Percentiles rank a stretch among this genome's conserved stretches.
Evolutionary conservation across 2,888 invertebrate species (phyloP).

Genomic region (Leptarthrus brevirostris): DNA sequence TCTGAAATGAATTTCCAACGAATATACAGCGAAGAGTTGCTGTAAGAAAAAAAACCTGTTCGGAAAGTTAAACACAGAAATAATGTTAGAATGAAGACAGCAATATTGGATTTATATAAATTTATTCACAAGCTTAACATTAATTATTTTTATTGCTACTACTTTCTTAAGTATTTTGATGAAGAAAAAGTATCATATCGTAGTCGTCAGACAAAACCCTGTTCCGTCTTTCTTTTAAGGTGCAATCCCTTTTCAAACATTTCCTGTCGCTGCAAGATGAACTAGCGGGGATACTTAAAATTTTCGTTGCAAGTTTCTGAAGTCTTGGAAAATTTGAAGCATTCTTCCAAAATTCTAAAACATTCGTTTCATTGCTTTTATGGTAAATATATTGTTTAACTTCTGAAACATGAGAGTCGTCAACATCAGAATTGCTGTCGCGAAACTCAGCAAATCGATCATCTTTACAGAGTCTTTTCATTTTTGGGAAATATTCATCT

Average conservation of each 20-base stretch:
- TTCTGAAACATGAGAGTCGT: not conserved
- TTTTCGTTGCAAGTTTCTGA: not conserved
- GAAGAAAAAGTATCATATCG: conserved; percentile 10
- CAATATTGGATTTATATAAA: too few species aligned
- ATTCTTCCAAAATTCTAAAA: conserved; percentile 12
- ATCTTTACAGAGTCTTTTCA: not conserved
- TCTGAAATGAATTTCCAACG: too few species aligned
- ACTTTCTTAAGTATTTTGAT: too few species aligned
- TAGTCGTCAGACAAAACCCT: not conserved
- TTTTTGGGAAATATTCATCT: not conserved
- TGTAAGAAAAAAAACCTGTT: too few species aligned
- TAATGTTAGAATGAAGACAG: too few species aligned
- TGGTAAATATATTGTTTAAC: conserved; percentile 8
- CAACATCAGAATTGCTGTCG: not conserved
- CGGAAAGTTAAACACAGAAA: too few species aligned
- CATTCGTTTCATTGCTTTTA: not conserved
- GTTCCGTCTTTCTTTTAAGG: not conserved
- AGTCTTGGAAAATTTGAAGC: not conserved
- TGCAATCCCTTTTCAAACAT: not conserved
- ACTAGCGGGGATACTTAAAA: not conserved
- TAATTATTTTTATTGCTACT: too few species aligned
- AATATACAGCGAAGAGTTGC: too few species aligned
- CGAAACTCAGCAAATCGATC: conserved; percentile 21
- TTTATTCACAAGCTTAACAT: too few species aligned
- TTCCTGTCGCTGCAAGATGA: not conserved